Evolutionary conservation across 2,113 vertebrate species (phyloP).

Genomic region (Zonotrichia leucophrys): DNA sequence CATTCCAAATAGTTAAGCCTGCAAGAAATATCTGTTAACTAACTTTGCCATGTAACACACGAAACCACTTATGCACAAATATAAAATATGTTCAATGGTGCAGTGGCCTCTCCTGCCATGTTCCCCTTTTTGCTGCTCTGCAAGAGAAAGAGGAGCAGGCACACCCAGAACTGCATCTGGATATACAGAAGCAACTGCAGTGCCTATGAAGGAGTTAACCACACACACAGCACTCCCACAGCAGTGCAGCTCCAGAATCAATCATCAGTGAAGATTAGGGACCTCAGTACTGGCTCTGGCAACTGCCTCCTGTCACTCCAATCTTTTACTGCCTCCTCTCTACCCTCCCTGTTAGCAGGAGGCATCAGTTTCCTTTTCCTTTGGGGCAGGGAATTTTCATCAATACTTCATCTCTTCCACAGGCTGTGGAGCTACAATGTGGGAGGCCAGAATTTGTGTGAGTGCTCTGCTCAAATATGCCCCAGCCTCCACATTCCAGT

Average conservation of each 20-base stretch:
- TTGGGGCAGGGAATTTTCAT: background rate
- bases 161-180: accelerated
- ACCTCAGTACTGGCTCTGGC: background rate
- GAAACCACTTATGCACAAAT: accelerated
- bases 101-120: background rate
- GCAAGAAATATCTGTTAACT: background rate
- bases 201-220: accelerated
- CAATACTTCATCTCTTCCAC: background rate
- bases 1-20: background rate
- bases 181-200: background rate
- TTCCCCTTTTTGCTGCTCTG: background rate
- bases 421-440: background rate
- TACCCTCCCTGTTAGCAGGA: background rate
- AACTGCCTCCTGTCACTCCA: background rate
- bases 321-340: background rate
- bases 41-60: background rate
- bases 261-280: background rate
- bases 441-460: background rate
- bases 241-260: background rate
- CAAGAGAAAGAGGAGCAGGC: background rate
- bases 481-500: background rate
- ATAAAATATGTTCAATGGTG: background rate
- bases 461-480: accelerated
- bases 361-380: background rate
- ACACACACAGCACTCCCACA: background rate